A percentile compares a stretch with the other conserved stretches of the same genome.
Conservation (phyloP, 2,888 invertebrate species). For the Melangyna quadrimaculata region DNA sequence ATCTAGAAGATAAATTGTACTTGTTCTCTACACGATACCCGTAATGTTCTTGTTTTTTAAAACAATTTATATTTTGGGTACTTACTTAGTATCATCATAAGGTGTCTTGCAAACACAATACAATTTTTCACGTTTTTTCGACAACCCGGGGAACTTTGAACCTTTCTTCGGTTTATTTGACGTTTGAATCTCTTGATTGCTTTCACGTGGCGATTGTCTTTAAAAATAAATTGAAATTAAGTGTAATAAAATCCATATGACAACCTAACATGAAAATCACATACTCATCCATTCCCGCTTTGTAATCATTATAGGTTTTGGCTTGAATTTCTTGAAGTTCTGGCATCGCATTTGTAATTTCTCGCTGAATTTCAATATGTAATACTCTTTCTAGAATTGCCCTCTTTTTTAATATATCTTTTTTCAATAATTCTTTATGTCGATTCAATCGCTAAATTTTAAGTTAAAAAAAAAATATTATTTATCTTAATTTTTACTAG, state of each 20-base stretch:
- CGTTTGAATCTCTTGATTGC: conserved; percentile 27
- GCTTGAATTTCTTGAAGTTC: conserved; percentile 4
- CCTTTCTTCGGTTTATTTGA: conserved; percentile 51
- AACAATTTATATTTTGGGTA: no score
- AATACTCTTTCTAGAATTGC: conserved; percentile 93
- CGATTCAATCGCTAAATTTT: conserved; percentile 88
- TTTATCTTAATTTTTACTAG: neutral
- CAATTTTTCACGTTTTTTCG: conserved; percentile 88
- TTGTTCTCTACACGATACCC: no score
- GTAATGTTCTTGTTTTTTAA: no score
- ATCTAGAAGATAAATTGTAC: no score
- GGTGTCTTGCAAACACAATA: conserved; percentile 96
- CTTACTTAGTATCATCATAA: conserved; percentile 96
- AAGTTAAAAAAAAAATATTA: conserved; percentile 78
- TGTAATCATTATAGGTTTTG: conserved; percentile 12
- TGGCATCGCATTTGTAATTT: conserved; percentile 85
- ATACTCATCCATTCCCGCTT: conserved; percentile 45
- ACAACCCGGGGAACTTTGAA: conserved; percentile 55
- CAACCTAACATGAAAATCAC: neutral
- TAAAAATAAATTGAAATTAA: neutral
- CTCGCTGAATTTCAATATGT: conserved; percentile 93
- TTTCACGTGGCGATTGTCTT: conserved; percentile 30
- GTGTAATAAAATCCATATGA: neutral
- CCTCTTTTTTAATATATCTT: conserved; percentile 95
- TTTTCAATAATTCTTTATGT: conserved; percentile 95